These are phyloP conservation scores for Melanargia galathea DNA, from an alignment of 2,888 invertebrate genomes.

Conservation along the genomic window DNA sequence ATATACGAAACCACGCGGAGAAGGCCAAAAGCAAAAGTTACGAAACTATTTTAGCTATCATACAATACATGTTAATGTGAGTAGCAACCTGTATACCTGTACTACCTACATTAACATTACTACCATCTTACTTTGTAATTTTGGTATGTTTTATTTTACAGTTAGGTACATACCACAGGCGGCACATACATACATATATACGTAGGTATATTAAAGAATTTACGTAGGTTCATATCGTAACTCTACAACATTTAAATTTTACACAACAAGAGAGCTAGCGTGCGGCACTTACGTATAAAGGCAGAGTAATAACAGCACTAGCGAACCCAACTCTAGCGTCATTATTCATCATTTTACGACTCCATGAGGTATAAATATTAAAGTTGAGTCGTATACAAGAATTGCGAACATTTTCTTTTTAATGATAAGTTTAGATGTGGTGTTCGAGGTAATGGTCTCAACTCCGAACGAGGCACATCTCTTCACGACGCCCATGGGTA, in stretches of 20 bases:
- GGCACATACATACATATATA: no score
- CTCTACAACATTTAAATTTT: constrained; percentile 71
- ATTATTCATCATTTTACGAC: constrained; percentile 82
- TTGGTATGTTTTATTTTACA: constrained; percentile 28
- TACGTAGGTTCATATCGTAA: constrained; percentile 64
- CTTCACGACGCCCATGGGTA: constrained; percentile 55
- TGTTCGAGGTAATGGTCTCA: constrained; percentile 63
- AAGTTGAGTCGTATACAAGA: constrained; percentile 79
- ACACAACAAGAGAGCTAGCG: constrained; percentile 76
- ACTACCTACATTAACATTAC: not conserved
- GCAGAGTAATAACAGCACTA: constrained; percentile 79
- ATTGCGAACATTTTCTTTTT: constrained; percentile 82
- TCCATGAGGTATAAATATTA: constrained; percentile 81
- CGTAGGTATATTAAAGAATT: constrained; percentile 41
- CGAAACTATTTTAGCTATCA: no score
- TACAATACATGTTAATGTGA: no score
- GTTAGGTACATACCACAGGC: no score
- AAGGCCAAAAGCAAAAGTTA: no score
- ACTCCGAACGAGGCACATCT: constrained; percentile 61
- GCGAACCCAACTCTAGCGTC: constrained; percentile 78
- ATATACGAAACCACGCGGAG: no score
- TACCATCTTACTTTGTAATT: constrained; percentile 17
- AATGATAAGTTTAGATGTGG: constrained; percentile 79
- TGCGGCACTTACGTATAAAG: constrained; percentile 66
- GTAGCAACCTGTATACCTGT: no score